Evolutionary conservation across 1,140 invertebrate genomes (phyloP).

Genomic region (Melanaphis sacchari): DNA sequence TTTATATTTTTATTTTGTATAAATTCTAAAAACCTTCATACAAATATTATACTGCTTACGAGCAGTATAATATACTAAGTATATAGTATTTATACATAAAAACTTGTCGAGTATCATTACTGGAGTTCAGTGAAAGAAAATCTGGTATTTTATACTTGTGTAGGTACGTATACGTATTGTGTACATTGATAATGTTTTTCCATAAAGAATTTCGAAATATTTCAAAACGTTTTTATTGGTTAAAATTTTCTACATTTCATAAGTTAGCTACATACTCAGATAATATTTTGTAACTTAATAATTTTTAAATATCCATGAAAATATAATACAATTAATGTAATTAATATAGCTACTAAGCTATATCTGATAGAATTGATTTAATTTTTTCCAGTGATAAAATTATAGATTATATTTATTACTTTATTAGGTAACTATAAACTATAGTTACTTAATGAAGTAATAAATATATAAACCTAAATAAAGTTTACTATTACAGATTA

Average conservation of each 20-base stretch:
- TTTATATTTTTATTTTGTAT: not conserved
- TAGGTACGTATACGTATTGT: no score
- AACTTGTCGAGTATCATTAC: not conserved
- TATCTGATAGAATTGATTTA: not conserved
- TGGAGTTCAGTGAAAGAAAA: not conserved
- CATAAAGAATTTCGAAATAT: not conserved
- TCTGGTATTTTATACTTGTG: not conserved
- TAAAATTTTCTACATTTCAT: not conserved
- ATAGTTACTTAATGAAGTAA: no score
- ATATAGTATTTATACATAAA: no score
- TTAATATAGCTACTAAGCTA: not conserved
- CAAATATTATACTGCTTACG: not conserved
- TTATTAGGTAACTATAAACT: no score
- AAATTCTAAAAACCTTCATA: not conserved
- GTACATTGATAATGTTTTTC: not conserved
- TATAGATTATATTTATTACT: no score
- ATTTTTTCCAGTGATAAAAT: not conserved
- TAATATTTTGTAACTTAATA: not conserved
- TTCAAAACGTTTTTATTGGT: not conserved
- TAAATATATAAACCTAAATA: no score
- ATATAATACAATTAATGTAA: not conserved
- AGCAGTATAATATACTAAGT: no score
- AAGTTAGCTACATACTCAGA: not conserved
- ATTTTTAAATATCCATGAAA: not conserved
- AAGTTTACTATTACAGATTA: not conserved